phyloP scores from a whole-genome alignment of 1,140 invertebrate species.

The Adelges cooleyi region DNA sequence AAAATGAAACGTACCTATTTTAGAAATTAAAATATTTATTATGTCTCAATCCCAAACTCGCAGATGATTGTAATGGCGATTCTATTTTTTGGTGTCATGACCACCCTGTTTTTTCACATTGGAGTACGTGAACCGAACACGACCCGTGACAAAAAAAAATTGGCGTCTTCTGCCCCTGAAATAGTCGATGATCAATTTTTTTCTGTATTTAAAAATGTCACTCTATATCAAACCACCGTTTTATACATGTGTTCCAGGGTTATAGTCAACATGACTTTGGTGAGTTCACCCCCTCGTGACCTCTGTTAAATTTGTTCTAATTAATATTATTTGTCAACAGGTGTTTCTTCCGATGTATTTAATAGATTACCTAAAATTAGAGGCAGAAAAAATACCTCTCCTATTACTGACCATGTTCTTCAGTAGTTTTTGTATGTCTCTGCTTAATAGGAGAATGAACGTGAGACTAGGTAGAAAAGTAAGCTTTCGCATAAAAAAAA shows the following conservation, averaged over 20 bases:
- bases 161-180: neutral
- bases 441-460: slow-evolving; percentile 56
- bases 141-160: slow-evolving; percentile 36
- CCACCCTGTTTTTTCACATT: slow-evolving; percentile 64
- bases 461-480: slow-evolving; percentile 56
- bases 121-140: slow-evolving; percentile 50
- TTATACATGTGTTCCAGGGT: slow-evolving; percentile 32
- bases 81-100: slow-evolving; percentile 52
- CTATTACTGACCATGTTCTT: slow-evolving; percentile 77
- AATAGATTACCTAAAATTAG: slow-evolving; percentile 61
- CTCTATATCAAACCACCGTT: slow-evolving; percentile 15
- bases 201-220: slow-evolving; percentile 28
- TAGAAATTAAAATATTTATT: neutral
- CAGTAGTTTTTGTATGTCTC: slow-evolving; percentile 66
- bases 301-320: no score
- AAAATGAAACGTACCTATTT: neutral
- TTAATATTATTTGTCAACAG: slow-evolving; percentile 46
- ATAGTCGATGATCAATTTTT: slow-evolving; percentile 18
- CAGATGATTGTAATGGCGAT: slow-evolving; percentile 63
- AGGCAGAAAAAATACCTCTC: slow-evolving; percentile 65
- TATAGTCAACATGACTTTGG: slow-evolving; percentile 32
- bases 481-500: slow-evolving; percentile 33
- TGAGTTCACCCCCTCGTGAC: slow-evolving; percentile 29
- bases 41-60: slow-evolving; percentile 33
- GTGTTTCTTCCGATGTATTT: slow-evolving; percentile 84